Percentiles rank a stretch among this genome's conserved stretches.
Conservation (phyloP, 2,888 invertebrate species). For the Ectropis crepuscularia region DNA sequence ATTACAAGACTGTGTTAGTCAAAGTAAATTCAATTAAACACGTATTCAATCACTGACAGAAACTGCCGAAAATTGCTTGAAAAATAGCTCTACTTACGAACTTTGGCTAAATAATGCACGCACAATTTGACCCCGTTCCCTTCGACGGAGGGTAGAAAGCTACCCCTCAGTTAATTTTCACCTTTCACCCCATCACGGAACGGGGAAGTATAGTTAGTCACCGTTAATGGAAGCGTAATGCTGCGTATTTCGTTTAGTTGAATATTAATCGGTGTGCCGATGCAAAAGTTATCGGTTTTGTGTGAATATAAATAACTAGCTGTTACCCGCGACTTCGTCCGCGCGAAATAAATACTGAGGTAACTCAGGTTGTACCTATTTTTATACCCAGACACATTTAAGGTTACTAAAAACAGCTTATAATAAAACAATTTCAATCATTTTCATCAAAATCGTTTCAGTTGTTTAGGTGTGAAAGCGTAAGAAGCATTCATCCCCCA, state of each 20-base stretch:
- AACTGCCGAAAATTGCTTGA: conserved; percentile 2
- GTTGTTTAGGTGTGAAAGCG: no score
- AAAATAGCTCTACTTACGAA: conserved; percentile 9
- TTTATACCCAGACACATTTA: no score
- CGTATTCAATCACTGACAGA: background rate
- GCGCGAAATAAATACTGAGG: no score
- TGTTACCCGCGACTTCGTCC: no score
- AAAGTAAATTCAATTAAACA: background rate
- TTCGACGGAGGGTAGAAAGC: background rate
- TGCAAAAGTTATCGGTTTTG: background rate
- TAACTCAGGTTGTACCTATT: no score
- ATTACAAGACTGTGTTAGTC: background rate
- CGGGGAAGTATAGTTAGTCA: conserved; percentile 20
- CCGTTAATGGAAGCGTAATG: conserved; percentile 11
- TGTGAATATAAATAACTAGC: no score
- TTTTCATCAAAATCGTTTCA: no score
- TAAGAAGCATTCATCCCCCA: no score
- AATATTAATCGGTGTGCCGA: background rate
- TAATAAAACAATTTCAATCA: no score
- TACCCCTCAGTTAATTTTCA: conserved; percentile 20
- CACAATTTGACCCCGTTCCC: conserved; percentile 10
- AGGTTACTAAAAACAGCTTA: no score
- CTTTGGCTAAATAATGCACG: conserved; percentile 15
- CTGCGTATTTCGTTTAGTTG: conserved; percentile 2
- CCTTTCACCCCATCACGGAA: conserved; percentile 20